phyloP scores from a whole-genome alignment of 2,797 vertebrate genomes.

The Dipus sagitta region DNA sequence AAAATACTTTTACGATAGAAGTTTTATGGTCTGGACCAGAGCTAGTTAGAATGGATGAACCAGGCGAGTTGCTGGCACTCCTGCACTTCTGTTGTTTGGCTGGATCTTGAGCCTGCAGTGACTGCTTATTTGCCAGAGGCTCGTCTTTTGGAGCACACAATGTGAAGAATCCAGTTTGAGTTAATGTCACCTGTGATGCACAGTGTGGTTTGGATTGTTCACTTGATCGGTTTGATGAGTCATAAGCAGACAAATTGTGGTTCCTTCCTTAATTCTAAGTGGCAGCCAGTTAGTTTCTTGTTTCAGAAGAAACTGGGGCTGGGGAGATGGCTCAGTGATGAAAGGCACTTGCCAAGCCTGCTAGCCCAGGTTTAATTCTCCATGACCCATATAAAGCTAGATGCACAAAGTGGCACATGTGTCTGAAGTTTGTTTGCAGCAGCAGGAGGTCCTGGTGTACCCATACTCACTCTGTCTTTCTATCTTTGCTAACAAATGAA shows the following conservation, averaged over 20 bases:
- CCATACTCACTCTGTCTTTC: no score
- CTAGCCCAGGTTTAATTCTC: no score
- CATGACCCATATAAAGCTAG: no score
- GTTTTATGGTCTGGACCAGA: background rate
- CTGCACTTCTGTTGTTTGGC: background rate
- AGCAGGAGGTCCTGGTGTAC: no score
- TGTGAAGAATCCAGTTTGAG: constrained; percentile 9
- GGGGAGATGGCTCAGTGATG: no score
- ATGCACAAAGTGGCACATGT: no score
- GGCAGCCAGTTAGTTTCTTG: background rate
- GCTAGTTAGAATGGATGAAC: constrained; percentile 3
- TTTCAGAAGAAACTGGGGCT: background rate
- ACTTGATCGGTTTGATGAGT: constrained; percentile 56
- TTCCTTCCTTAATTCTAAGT: constrained; percentile 51
- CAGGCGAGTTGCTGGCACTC: background rate
- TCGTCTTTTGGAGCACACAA: background rate
- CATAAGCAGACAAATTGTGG: background rate
- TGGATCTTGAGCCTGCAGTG: background rate
- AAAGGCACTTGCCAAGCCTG: no score
- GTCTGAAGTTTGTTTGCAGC: no score
- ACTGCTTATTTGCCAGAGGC: background rate
- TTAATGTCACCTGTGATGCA: background rate
- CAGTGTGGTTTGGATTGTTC: constrained; percentile 41
- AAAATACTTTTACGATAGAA: background rate
- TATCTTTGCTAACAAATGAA: no score